These are phyloP conservation scores for Formicarius rufipectus DNA, from an alignment of 2,113 vertebrate genomes.

Conservation along the genomic window DNA sequence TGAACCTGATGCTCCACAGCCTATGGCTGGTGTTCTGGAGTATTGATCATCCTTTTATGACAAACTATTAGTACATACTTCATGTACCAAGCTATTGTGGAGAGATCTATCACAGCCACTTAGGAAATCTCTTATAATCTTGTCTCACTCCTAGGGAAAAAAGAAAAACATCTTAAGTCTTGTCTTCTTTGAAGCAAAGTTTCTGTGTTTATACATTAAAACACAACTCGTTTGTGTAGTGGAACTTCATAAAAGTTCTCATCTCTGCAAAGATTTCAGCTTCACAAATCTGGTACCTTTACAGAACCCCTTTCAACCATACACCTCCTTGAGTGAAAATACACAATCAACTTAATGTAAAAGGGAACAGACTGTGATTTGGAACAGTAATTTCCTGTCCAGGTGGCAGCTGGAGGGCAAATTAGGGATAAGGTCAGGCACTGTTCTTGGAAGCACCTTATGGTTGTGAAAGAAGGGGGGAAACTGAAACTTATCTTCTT, in stretches of 20 bases:
- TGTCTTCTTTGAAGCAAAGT: neutral
- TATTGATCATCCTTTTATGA: neutral
- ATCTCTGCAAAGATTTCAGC: neutral
- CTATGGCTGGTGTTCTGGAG: neutral
- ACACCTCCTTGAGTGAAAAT: neutral
- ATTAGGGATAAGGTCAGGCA: rapidly evolving
- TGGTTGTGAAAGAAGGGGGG: neutral
- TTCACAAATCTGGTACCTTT: neutral
- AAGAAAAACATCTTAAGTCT: neutral
- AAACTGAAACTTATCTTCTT: neutral
- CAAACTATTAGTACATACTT: neutral
- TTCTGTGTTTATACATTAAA: neutral
- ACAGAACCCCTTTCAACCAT: neutral
- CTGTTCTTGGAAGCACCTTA: neutral
- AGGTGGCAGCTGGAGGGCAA: neutral
- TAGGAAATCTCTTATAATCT: neutral
- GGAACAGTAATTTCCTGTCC: neutral
- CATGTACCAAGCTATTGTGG: neutral
- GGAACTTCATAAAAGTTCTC: neutral
- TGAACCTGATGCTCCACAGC: neutral
- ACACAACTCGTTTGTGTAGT: neutral
- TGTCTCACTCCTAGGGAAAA: neutral
- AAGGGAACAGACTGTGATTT: neutral
- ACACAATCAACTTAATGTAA: neutral
- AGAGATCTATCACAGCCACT: neutral